phyloP scores from a whole-genome alignment of 2,888 invertebrate species.

The Anthrax anthrax region DNA sequence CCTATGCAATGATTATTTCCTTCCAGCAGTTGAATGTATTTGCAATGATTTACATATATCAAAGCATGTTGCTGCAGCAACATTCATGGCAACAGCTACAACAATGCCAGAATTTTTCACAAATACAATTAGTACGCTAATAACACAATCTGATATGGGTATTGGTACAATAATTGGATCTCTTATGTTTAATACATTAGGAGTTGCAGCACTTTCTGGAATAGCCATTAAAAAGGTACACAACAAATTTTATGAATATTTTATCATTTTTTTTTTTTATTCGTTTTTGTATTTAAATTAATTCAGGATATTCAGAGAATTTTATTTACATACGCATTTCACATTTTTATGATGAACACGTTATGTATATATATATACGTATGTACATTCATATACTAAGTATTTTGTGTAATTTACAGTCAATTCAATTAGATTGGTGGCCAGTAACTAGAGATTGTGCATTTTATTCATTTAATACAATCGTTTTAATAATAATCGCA shows the following conservation, averaged over 20 bases:
- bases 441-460: conserved; percentile 68
- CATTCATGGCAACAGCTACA: conserved; percentile 92
- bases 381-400: too few species aligned
- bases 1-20: conserved; percentile 83
- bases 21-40: conserved; percentile 78
- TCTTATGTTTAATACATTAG: conserved; percentile 74
- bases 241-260: neutral
- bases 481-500: conserved; percentile 53
- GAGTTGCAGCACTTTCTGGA: conserved; percentile 68
- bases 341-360: neutral
- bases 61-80: conserved; percentile 89
- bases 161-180: conserved; percentile 80
- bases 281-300: neutral
- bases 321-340: neutral
- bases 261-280: too few species aligned
- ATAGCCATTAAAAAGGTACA: conserved; percentile 53
- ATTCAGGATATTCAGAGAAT: neutral
- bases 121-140: conserved; percentile 74
- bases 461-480: conserved; percentile 60
- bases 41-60: conserved; percentile 65
- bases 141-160: conserved; percentile 71
- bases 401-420: conserved; percentile 35
- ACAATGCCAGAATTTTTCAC: conserved; percentile 91
- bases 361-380: too few species aligned
- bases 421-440: conserved; percentile 61